Base-by-base conservation (phyloP, 92 coral and sea anemone species). In the Umimayanthus kanabou region DNA sequence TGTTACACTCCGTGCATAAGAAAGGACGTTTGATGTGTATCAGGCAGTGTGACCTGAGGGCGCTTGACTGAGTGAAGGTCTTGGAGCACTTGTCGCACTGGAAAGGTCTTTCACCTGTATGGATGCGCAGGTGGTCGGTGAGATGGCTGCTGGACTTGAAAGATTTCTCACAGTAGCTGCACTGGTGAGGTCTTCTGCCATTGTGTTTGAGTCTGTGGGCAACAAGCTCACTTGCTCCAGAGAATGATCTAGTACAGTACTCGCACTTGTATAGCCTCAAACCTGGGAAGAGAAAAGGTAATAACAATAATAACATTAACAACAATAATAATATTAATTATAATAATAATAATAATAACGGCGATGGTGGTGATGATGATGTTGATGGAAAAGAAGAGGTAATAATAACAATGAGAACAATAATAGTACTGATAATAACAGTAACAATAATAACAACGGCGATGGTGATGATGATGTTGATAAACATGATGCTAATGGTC, bases 51-150 rank as follows among this genome's bases (percentile, higher is more conserved):
- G 86, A 66, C 61, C 61, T 82, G 18, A 66, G 49, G 18, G 86
- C 86, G 72, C 86, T 82, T 45, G 76, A 72, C 50, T 82, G 86
- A 18, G 86, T 82, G 58, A 82, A 82, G 6, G 76, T 66, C 39
- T 82, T 82, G 77, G 39, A 40, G 76, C 86, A 82, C 42, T 40
- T 26, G 30, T 42, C 42, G 72, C 86, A 82, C 20, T 45, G 58
- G 61, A 82, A 82, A 4, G 86, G 86, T 2, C 86, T 76, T 26
- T 82, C 86, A 23, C 86, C 86, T n/a, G 86, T 82, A 74, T 82
- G 86, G 77, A 69, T 82, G 9, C 86, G 86, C n/a, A 66, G 77
- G 33, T 82, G 86, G 64, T 82, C 86, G 16, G 76, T 67, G 18
- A 82, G 86, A n/a, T 82, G 86, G 53, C 86, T 82, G 11, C 49